Conservation (phyloP, 2,888 invertebrate genomes). For the Meghimatium bilineatum region DNA sequence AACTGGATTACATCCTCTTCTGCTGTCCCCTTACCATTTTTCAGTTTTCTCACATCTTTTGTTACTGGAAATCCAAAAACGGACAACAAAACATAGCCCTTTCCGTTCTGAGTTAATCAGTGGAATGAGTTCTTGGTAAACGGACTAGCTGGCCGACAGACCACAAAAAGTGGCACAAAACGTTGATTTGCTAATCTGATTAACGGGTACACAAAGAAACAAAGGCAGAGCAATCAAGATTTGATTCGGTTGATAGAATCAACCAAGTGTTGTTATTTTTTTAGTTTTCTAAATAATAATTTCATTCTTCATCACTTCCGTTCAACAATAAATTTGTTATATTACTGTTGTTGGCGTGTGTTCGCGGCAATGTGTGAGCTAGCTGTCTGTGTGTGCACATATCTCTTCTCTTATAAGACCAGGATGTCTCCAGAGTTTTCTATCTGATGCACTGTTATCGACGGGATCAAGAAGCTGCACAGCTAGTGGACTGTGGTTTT, state of each 20-base stretch:
- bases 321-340: constrained; percentile 15
- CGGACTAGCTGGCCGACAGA: constrained; percentile 6
- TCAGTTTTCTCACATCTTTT: constrained; percentile 18
- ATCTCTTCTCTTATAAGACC: background rate
- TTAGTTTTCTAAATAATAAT: background rate
- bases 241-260: constrained; percentile 21
- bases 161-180: constrained; percentile 19
- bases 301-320: constrained; percentile 15
- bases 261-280: background rate
- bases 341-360: background rate
- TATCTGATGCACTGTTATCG: too few relatives aligned
- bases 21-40: constrained; percentile 9
- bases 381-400: background rate
- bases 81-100: background rate
- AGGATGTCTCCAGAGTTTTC: too few relatives aligned
- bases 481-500: too few relatives aligned
- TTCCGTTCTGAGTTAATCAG: constrained; percentile 17
- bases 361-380: background rate
- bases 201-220: constrained; percentile 18
- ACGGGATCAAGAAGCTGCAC: too few relatives aligned
- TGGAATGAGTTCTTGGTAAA: constrained; percentile 18
- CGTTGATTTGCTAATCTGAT: constrained; percentile 33
- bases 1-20: constrained; percentile 41
- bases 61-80: background rate
- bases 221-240: constrained; percentile 17